Conservation (phyloP, 2,113 vertebrate genomes). For the Chaetodon trifascialis region DNA sequence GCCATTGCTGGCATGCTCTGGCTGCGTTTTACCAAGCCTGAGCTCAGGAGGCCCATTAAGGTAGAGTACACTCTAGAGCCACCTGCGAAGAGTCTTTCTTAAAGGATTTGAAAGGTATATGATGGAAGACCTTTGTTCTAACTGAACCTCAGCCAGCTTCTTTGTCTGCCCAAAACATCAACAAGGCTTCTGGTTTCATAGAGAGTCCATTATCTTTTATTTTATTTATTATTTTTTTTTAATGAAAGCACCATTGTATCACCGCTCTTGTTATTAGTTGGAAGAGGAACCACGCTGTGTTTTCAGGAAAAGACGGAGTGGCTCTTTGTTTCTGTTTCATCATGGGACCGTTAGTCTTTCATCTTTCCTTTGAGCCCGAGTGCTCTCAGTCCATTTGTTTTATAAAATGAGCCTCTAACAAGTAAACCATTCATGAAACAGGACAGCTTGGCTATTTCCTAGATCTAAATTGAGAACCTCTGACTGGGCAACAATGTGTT, state of each 20-base stretch:
- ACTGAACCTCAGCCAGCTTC: conserved; percentile 16
- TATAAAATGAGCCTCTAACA: conserved; percentile 41
- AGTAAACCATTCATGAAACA: conserved; percentile 23
- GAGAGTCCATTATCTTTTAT: background rate
- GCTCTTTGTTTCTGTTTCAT: conserved; percentile 65
- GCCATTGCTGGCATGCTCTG: conserved; percentile 82
- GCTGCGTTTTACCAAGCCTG: conserved; percentile 79
- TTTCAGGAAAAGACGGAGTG: conserved; percentile 41
- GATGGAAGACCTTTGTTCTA: background rate
- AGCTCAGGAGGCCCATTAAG: conserved; percentile 81
- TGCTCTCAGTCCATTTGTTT: conserved; percentile 50
- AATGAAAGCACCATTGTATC: conserved; percentile 58
- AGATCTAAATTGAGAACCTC: conserved; percentile 10
- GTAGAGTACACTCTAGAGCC: conserved; percentile 40
- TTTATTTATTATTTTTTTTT: conserved; percentile 16
- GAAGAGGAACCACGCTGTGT: conserved; percentile 55
- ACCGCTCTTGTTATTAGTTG: conserved; percentile 42
- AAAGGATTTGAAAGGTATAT: background rate
- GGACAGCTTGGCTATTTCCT: background rate
- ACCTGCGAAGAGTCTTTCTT: background rate
- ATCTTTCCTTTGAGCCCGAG: conserved; percentile 59
- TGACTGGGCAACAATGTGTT: background rate
- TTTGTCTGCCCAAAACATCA: conserved; percentile 45
- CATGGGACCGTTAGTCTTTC: conserved; percentile 70
- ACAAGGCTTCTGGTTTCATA: conserved; percentile 46